Evolutionary conservation across 2,113 vertebrate genomes (phyloP), one percentile per base, ranked within the genome.

Genomic region (Zosterops japonicus): DNA sequence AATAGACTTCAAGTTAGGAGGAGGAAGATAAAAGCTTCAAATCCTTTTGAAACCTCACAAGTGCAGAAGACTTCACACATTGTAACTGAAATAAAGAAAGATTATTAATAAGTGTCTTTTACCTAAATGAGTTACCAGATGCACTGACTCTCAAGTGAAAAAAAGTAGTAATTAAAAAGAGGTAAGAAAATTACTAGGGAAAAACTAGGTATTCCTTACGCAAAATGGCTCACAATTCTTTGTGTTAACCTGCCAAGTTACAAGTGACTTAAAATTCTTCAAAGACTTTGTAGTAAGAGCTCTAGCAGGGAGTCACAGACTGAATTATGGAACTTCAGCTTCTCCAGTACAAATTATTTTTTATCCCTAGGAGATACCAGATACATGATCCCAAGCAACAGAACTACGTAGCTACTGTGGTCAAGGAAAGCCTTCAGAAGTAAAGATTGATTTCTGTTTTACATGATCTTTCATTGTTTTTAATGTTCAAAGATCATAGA

Each of bases 1-100:
- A 98, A 98, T 96, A 95, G 94, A 89, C 91, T 98, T 97, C 93
- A 97, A 98, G 98, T 97, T 97, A 97, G 87, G 88, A 97, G 86
- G 93, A 95, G 87, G 68, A 53, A 97, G 90, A 91, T 91, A 96
- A 64, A 94, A 97, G 77, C 78, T 96, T 97, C 90, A 96, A 96
- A 96, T 87, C 95, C 84, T 96, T 97, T 75, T 94, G 76, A 97
- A 98, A 96, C 95, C 96, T 97, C 89, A 90, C 44, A 96, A 96
- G 90, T 97, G 86, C 96, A 39, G 98, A 98, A 98, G 94, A 94
- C 86, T 95, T 97, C 95, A 97, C 97, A 97, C 57, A 97, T 97
- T 96, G 96, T 95, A 97, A 97, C 95, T 93, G 94, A 96, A 97
- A 96, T 96, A 97, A 97, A 97, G 86, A 97, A 97, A 97, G 84